Base-by-base conservation (phyloP, 2,888 invertebrate genomes). In the Argynnis bischoffii region DNA sequence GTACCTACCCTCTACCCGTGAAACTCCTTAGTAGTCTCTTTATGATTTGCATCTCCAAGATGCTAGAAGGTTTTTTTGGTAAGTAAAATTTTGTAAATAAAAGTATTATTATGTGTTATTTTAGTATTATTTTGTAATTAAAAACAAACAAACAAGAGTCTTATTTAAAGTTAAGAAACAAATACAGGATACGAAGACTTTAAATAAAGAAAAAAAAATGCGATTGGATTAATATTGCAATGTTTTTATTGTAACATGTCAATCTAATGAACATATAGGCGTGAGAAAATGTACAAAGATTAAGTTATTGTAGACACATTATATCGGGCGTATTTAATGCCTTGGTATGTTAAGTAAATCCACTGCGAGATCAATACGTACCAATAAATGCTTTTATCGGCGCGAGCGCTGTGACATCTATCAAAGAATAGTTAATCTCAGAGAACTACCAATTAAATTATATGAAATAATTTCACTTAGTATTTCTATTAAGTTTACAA, bases 341-440 rank as follows among this genome's bases (percentile, higher is more conserved):
- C 18, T 71, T 65, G 69, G 71, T 79, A 84, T 82, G 77, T 77
- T 47, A 87, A 83, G 87, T 86, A 86, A 87, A 88, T 88, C 88
- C 86, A 86, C 86, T 88, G 79, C 77, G 80, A 78, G 80, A 87
- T 87, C 88, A 87, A 89, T 89, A 86, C 82, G 76, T 81, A 83
- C 79, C 84, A 85, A 86, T 89, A 88, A 87, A 89, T 87, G 85
- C 78, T 83, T 83, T 80, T 81, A 85, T 81, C 81, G 79, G 74
- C 69, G 73, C 74, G 71, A 71, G 76, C 69, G 61, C 72, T 69
- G 53, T 68, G 72, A 80, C 76, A 76, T 48, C 64, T 3, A 72
- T 5, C 81, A 81, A 65, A 82, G 83, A 83, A 47, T 73, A 77
- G 41, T 6, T 46, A 16, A 51, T 66, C 16, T 35, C 31, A 18